Base-by-base conservation (phyloP, 2,113 vertebrate genomes). In the Lasiurus borealis region DNA sequence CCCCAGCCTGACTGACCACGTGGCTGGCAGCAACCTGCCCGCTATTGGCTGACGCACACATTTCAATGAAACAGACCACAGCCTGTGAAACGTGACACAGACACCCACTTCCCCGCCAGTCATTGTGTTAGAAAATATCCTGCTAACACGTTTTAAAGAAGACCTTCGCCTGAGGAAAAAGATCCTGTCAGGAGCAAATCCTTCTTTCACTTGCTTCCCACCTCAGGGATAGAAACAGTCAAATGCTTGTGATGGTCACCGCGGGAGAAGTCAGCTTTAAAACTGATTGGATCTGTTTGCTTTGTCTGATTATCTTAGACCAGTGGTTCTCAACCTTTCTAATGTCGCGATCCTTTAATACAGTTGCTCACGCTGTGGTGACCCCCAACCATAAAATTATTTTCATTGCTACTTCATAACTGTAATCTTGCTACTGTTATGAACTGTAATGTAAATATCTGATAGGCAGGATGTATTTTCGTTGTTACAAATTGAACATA, bases 261-360 rank as follows among this genome's bases (percentile, higher is more conserved):
- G 44, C 50, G 29, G 62, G 97, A 97, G 97, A 96, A 13, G n/a
- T 93, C n/a, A 40, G 72, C 44, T 96, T 96, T 95, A 94, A 97
- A 98, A 90, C 2, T 1, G 64, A 96, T 85, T 90, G 27, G 95
- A 95, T 97, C 83, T 72, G 90, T 97, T 97, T 85, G 18, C 14
- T 95, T 96, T 96, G 84, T 90, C 91, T 98, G 96, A 44, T 95
- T 96, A 95, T 94, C 62, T 97, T 96, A 16, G 19, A 96, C 31
- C 25, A 19, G 40, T 40, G 40, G 40, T 40, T 40, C 40, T 40
- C 40, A 40, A 40, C 40, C 40, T 40, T 40, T 40, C 40, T 40
- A 40, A 40, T 40, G 40, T 5, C 40, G 40, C 40, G 40, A 40
- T 5, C 40, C 40, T 40, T 40, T 40, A 40, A 40, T 40, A 40